A percentile compares a stretch with the other conserved stretches of the same genome.
phyloP scores from a whole-genome alignment of 2,888 invertebrate genomes.

The Chelonus formosanus region DNA sequence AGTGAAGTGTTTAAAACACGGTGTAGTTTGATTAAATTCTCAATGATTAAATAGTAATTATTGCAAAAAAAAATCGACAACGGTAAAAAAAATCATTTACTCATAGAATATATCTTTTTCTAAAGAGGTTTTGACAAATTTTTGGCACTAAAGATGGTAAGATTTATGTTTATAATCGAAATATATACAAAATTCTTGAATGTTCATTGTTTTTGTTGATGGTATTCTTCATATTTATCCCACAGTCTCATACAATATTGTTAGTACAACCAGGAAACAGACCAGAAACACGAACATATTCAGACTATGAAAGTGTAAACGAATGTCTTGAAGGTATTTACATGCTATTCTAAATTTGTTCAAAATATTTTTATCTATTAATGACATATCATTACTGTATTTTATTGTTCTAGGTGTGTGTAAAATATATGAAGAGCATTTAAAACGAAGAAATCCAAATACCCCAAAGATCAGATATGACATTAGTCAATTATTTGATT shows the following conservation, averaged over 20 bases:
- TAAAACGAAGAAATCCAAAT: conserved; percentile 94
- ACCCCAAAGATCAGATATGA: conserved; percentile 98
- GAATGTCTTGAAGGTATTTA: conserved; percentile 94
- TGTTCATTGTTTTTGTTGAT: no score
- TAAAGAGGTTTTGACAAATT: no score
- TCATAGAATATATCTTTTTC: no score
- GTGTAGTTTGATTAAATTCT: no score
- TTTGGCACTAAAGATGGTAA: no score
- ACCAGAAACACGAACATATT: conserved; percentile 96
- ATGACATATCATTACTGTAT: background rate
- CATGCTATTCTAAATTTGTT: background rate
- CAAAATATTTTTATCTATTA: background rate
- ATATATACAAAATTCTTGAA: no score
- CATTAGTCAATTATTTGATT: conserved; percentile 97
- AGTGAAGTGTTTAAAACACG: no score
- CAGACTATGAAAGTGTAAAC: conserved; percentile 97
- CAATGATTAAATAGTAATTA: no score
- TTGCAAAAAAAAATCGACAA: no score
- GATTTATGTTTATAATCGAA: no score
- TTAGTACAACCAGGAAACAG: conserved; percentile 92
- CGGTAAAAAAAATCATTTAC: no score
- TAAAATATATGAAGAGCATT: conserved; percentile 98
- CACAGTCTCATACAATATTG: conserved; percentile 94
- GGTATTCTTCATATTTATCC: background rate
- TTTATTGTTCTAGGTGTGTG: conserved; percentile 76